Percentiles rank a stretch among this genome's conserved stretches.
phyloP scores from a whole-genome alignment of 2,797 vertebrate species.

The Euphonia xanthogaster region DNA sequence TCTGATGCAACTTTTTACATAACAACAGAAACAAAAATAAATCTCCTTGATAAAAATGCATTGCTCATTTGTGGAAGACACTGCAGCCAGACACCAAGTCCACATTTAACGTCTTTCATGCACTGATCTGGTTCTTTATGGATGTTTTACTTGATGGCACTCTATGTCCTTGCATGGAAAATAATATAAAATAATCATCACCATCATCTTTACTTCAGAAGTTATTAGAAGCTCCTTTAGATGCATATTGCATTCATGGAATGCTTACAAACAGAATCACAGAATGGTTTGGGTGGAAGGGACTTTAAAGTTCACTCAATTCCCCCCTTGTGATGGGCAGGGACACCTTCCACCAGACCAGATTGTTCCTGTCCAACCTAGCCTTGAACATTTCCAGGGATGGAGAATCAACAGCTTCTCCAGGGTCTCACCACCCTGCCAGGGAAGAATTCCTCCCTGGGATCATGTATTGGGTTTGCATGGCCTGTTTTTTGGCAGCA shows the following conservation, averaged over 20 bases:
- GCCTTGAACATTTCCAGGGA: not conserved
- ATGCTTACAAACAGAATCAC: not conserved
- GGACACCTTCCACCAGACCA: not conserved
- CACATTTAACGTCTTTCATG: not conserved
- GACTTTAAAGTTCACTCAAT: rapidly evolving
- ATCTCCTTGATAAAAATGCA: not conserved
- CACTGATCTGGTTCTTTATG: not conserved
- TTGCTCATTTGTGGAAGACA: not conserved
- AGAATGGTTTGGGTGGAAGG: not conserved
- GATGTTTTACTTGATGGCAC: not conserved
- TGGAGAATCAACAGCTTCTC: not conserved
- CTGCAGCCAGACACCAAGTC: not conserved
- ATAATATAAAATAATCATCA: not conserved
- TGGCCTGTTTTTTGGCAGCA: not conserved
- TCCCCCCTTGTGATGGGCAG: rapidly evolving
- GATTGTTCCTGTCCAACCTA: rapidly evolving
- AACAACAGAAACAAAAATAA: not conserved
- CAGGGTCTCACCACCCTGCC: rapidly evolving
- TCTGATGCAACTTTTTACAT: not conserved
- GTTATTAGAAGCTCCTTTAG: not conserved
- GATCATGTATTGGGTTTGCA: rapidly evolving
- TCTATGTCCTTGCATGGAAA: not conserved
- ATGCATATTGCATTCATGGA: rapidly evolving
- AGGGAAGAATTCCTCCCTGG: not conserved
- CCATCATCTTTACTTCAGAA: not conserved